These are phyloP conservation scores for Xanthorhoe spadicearia DNA, from an alignment of 2,888 invertebrate species.

Conservation along the genomic window DNA sequence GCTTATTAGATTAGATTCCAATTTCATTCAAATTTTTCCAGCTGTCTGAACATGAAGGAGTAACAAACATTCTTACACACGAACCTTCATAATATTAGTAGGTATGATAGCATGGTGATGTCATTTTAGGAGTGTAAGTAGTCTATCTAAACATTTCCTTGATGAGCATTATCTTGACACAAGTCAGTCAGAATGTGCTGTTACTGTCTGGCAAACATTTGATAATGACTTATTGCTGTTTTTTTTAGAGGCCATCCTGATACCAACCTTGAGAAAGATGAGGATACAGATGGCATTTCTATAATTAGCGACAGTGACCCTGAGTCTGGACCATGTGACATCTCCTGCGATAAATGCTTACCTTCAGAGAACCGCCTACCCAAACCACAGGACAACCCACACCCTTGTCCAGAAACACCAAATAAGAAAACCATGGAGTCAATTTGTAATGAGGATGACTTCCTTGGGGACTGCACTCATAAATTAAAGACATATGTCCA, in stretches of 20 bases:
- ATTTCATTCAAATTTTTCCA: too few species aligned
- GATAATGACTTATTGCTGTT: constrained; percentile 29
- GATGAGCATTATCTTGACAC: constrained; percentile 8
- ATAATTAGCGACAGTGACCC: constrained; percentile 80
- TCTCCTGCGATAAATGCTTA: constrained; percentile 52
- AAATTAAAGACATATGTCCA: constrained; percentile 81
- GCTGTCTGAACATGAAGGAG: too few species aligned
- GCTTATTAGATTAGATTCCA: too few species aligned
- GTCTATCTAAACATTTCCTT: background rate
- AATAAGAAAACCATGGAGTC: constrained; percentile 49
- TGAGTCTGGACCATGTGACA: constrained; percentile 63
- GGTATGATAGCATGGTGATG: too few species aligned
- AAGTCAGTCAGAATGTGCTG: background rate
- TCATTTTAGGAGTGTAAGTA: background rate
- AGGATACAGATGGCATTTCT: constrained; percentile 82
- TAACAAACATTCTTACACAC: too few species aligned
- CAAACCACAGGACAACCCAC: constrained; percentile 41
- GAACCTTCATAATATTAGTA: too few species aligned
- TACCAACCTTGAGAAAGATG: constrained; percentile 68
- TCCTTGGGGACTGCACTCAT: constrained; percentile 61
- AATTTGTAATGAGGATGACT: constrained; percentile 62
- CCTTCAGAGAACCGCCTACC: constrained; percentile 55
- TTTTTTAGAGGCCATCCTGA: constrained; percentile 55
- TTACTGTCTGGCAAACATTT: background rate
- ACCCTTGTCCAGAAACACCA: constrained; percentile 14